Evolutionary conservation across 2,797 vertebrate genomes (phyloP).

Genomic region (Aplochiton taeniatus): DNA sequence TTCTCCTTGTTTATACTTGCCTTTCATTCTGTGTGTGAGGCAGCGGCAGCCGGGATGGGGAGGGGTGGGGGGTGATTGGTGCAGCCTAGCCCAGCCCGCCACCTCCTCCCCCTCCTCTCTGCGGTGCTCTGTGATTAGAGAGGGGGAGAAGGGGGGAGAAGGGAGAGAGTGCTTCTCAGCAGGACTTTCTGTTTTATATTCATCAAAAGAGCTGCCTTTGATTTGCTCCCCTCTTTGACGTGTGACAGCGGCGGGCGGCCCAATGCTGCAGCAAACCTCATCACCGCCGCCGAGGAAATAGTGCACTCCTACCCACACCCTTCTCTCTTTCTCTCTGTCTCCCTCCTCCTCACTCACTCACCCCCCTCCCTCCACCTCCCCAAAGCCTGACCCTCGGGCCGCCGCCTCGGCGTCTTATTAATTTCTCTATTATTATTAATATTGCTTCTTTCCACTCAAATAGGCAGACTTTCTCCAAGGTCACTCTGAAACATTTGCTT

Average conservation of each 20-base stretch:
- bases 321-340: conserved; percentile 25
- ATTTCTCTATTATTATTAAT: conserved; percentile 80
- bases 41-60: conserved; percentile 22
- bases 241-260: conserved; percentile 70
- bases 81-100: conserved; percentile 43
- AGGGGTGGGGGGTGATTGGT: conserved; percentile 56
- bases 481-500: conserved; percentile 56
- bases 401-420: conserved; percentile 69
- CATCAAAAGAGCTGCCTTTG: conserved; percentile 86
- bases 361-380: conserved; percentile 35
- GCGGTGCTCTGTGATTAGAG: conserved; percentile 79
- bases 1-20: conserved; percentile 70
- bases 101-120: conserved; percentile 49
- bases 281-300: conserved; percentile 75
- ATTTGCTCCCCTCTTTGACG: conserved; percentile 83
- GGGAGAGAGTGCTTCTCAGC: conserved; percentile 77
- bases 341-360: conserved; percentile 28
- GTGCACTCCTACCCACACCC: conserved; percentile 67
- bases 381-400: conserved; percentile 61
- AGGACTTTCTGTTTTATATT: conserved; percentile 85
- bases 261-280: conserved; percentile 62
- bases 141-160: conserved; percentile 65
- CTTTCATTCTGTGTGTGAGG: conserved; percentile 71
- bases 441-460: conserved; percentile 61
- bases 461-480: conserved; percentile 70